These are phyloP conservation scores for Himalopsyche anomala DNA, from an alignment of 2,888 invertebrate genomes.

Conservation along the genomic window DNA sequence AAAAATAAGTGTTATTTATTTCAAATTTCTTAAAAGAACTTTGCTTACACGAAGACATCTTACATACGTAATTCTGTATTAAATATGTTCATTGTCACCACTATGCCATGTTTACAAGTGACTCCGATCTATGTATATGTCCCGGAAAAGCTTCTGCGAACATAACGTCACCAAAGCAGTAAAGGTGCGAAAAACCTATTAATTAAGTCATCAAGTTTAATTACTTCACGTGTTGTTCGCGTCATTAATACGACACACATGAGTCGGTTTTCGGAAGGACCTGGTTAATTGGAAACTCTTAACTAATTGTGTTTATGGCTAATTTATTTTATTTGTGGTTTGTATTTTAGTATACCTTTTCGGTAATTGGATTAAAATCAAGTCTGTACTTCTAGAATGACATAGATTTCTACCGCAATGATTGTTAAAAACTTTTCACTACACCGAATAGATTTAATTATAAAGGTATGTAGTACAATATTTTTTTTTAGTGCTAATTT, in stretches of 20 bases:
- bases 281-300: constrained; percentile 10
- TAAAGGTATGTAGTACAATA: too few relatives aligned
- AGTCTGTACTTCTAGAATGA: too few relatives aligned
- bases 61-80: too few relatives aligned
- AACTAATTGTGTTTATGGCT: constrained; percentile 1
- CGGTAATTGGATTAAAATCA: too few relatives aligned
- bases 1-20: too few relatives aligned
- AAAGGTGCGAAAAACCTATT: constrained; percentile 43
- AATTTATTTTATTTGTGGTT: not conserved
- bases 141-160: constrained; percentile 11
- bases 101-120: not conserved
- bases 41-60: too few relatives aligned
- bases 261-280: constrained; percentile 5
- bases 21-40: too few relatives aligned
- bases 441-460: too few relatives aligned
- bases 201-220: constrained; percentile 42
- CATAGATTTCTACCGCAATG: too few relatives aligned
- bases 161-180: constrained; percentile 31
- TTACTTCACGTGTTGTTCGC: constrained; percentile 36
- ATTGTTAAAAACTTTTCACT: too few relatives aligned
- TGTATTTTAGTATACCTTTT: too few relatives aligned
- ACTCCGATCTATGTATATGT: constrained; percentile 4
- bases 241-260: constrained; percentile 14
- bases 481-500: too few relatives aligned
- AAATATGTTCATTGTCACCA: not conserved